Evolutionary conservation across 2,797 vertebrate genomes (phyloP).

Genomic region (Artibeus jamaicensis): DNA sequence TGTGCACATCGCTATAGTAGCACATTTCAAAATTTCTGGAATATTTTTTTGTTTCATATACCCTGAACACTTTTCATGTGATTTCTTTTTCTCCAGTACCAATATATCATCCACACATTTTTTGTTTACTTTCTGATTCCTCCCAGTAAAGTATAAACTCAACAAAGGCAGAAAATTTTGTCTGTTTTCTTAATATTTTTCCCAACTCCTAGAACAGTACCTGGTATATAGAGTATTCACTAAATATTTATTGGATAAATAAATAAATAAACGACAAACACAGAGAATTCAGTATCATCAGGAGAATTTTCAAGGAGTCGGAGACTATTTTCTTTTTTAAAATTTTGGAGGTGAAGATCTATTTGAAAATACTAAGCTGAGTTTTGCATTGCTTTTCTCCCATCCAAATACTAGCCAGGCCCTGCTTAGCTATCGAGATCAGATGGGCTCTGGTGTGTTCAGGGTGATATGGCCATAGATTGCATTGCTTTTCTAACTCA

Average conservation of each 20-base stretch:
- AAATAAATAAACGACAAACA: neutral
- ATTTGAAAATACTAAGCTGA: neutral
- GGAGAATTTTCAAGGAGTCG: neutral
- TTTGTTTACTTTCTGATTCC: slow-evolving; percentile 23
- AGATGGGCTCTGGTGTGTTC: no score
- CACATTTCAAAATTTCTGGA: neutral
- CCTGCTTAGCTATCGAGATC: no score
- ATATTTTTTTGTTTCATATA: neutral
- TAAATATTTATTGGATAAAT: slow-evolving; percentile 9
- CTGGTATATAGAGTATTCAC: neutral
- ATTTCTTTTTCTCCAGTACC: neutral
- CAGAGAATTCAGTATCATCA: neutral
- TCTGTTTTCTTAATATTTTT: neutral
- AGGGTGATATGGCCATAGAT: no score
- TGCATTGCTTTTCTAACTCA: neutral
- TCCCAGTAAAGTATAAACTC: neutral
- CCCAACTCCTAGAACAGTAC: neutral
- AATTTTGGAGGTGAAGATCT: neutral
- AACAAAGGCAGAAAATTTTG: neutral
- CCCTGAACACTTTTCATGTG: neutral
- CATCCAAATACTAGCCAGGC: no score
- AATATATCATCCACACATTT: neutral
- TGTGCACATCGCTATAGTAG: neutral
- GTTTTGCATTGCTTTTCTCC: neutral
- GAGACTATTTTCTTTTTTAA: neutral